Evolutionary conservation across 1,140 invertebrate genomes (phyloP), one percentile per base, ranked within the genome.

Genomic region (Colletes gigas): DNA sequence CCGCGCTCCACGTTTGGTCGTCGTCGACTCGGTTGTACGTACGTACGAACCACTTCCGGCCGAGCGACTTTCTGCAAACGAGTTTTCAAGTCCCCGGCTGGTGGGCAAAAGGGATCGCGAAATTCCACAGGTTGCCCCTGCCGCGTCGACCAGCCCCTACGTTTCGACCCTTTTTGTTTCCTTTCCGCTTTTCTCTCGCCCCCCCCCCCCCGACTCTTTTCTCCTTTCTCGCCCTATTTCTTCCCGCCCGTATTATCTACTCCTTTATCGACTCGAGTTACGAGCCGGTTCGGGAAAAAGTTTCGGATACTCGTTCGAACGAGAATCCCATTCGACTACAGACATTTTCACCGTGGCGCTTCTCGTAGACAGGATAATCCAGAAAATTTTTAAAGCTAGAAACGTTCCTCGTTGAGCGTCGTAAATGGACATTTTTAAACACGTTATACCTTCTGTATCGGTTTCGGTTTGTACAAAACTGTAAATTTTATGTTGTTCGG

Each of bases 61-160:
- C 81, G 76, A 59, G 54, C 85, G 80, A 72, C 44, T 75, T 76
- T 72, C 78, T 78, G 81, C 78, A 84, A 88, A 88, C 81, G 82
- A 83, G 82, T 86, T 88, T 88, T 84, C 84, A 67, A 86, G 78
- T 85, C 63, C 59, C 55, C 70, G 30, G 66, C 55, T 52, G 41
- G 47, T 65, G 80, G 54, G 57, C 70, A 81, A 84, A 81, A 78
- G 60, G 62, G 62, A 83, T 79, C 73, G 71, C 71, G 82, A 74
- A 89, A 89, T 88, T 89, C 88, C 83, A 89, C 88, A 89, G 88
- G 88, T 89, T 83, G 82, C 76, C 74, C 82, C 68, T 69, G 68
- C 71, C 19, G 41, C 17, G 30, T 39, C 44, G 63, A 21, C 74
- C 62, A 73, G 62, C 60, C 69, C 30, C 78, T 82, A 57, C 72